Evolutionary conservation across 2,888 invertebrate species (phyloP).

Genomic region (Enchytraeus crypticus): DNA sequence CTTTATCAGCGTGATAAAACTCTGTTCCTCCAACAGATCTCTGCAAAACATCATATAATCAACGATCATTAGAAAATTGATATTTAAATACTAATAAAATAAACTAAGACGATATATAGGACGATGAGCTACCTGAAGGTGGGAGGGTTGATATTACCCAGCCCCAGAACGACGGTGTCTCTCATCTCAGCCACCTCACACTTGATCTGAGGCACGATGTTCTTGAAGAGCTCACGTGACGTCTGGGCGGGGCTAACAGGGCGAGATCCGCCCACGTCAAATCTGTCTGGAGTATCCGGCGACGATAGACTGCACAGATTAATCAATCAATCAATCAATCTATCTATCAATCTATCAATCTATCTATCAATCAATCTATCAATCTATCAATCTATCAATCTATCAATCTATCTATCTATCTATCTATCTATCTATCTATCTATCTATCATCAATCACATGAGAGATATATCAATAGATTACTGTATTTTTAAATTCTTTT

Average conservation of each 20-base stretch:
- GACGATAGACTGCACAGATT: conserved; percentile 60
- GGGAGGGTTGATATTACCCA: conserved; percentile 88
- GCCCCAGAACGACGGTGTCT: conserved; percentile 79
- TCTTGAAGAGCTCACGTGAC: conserved; percentile 79
- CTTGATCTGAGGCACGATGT: conserved; percentile 79
- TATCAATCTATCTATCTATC: no score
- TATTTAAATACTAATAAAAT: no score
- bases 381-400: no score
- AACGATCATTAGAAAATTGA: no score
- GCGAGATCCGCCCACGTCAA: conserved; percentile 4
- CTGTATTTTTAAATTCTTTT: no score
- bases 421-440: no score
- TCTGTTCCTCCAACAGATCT: conserved; percentile 90
- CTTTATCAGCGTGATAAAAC: conserved; percentile 75
- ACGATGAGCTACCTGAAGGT: conserved; percentile 86
- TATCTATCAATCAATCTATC: no score
- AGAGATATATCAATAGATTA: no score
- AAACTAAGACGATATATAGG: no score
- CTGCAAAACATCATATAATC: conserved; percentile 53
- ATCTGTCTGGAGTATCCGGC: conserved; percentile 16
- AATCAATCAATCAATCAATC: conserved; percentile 71
- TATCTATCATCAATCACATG: no score
- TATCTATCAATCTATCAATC: conserved; percentile 59
- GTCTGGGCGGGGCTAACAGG: conserved; percentile 54
- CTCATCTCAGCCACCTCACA: conserved; percentile 89